Evolutionary conservation across 2,888 invertebrate species (phyloP), one percentile per base, ranked within the genome.

Genomic region (Cepaea hortensis): DNA sequence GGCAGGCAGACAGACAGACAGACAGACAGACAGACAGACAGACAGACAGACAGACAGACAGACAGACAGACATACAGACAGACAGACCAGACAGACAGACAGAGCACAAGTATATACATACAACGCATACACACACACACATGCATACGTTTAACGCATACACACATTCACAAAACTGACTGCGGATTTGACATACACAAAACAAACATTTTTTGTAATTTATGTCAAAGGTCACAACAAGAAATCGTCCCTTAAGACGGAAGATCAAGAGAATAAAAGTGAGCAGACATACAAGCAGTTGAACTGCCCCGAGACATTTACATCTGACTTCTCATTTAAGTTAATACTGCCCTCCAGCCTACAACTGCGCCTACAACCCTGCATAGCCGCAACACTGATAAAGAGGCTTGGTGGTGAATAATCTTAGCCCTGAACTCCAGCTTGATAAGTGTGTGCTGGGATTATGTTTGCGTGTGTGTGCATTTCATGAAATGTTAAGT

Each of bases 401-500:
- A 55, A 55, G 55, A 55, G 11, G 55, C 7, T 55, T 6, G 55
- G 55, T 11, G 18, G 3, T 76, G 46, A 76, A 76, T 76, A 50
- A 50, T 76, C 20, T 76, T 20, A 75, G 20, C 50, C 76, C 20
- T 20, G 50, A 76, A 11, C 23, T 18, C 18, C 15, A 23, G n/a
- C 76, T 76, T 20, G 76, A 76, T 76, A 76, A 76, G 76, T 76
- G 20, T 5, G 20, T 20, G 50, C 76, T n/a, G 50, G 48, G 50
- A 76, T 11, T 50, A 13, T 20, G 76, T 76, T 76, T 50, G 18
- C 50, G 76, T 76, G 76, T 76, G 50, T 76, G 50, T 50, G 50
- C 50, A 50, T 76, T 76, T 76, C 55, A 76, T 50, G 50, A 76
- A 76, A 76, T 76, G 76, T 76, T 76, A 76, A 76, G 76, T 76